Conservation (phyloP, 2,797 vertebrate genomes). For the Cryptoprocta ferox region DNA sequence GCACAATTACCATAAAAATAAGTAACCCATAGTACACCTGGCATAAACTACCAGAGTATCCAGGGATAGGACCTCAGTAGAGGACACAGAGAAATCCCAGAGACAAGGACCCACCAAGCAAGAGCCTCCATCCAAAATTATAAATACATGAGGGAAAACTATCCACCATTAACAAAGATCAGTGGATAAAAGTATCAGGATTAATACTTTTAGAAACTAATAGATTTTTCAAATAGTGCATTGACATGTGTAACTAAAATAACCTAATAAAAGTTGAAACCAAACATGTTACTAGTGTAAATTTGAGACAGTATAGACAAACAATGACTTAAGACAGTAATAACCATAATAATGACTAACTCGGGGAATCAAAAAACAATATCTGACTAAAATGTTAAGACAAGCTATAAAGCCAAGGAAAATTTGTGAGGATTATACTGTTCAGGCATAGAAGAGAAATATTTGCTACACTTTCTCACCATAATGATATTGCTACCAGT, state of each 20-base stretch:
- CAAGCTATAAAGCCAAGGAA: neutral
- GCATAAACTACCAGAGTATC: neutral
- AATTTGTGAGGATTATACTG: neutral
- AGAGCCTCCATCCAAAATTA: neutral
- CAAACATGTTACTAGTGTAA: neutral
- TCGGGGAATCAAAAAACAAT: neutral
- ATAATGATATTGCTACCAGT: neutral
- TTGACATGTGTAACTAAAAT: neutral
- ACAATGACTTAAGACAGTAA: neutral
- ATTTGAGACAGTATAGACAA: neutral
- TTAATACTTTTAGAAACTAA: neutral
- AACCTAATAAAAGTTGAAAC: neutral
- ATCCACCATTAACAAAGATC: neutral
- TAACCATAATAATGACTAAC: neutral
- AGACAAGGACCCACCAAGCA: neutral
- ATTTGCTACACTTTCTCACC: neutral
- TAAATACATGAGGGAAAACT: neutral
- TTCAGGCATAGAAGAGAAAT: neutral
- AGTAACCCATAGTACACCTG: neutral
- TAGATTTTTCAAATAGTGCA: neutral
- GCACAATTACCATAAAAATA: neutral
- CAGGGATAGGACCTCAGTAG: neutral
- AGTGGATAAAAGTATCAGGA: neutral
- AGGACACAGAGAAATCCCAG: neutral
- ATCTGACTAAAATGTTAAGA: neutral